These are phyloP conservation scores for Agrotis clavis DNA, from an alignment of 2,888 invertebrate genomes.

Conservation along the genomic window DNA sequence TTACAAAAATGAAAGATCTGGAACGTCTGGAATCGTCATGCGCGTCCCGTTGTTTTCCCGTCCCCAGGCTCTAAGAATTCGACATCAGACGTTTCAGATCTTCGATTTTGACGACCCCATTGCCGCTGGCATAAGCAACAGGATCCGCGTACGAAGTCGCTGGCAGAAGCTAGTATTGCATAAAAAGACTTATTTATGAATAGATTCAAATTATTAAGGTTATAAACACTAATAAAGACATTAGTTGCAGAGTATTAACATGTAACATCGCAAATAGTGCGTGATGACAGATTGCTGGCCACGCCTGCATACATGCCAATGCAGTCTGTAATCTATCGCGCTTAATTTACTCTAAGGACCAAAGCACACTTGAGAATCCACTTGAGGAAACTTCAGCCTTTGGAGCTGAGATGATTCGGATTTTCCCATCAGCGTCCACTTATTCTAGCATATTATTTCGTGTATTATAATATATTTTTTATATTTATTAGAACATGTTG, in stretches of 20 bases:
- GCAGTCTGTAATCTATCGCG: conserved; percentile 38
- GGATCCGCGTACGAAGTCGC: too few relatives aligned
- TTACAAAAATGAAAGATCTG: too few relatives aligned
- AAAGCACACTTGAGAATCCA: conserved; percentile 32
- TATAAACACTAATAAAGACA: conserved; percentile 24
- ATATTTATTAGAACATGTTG: too few relatives aligned
- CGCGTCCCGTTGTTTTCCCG: too few relatives aligned
- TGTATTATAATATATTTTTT: too few relatives aligned
- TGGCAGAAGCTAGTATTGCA: too few relatives aligned
- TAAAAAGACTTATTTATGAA: too few relatives aligned
- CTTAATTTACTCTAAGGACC: conserved; percentile 45
- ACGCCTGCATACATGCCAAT: conserved; percentile 45
- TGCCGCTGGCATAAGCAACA: too few relatives aligned
- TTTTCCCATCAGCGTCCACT: conserved; percentile 3
- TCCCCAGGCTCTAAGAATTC: too few relatives aligned
- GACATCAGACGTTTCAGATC: too few relatives aligned
- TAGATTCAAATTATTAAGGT: background rate
- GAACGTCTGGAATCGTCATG: too few relatives aligned
- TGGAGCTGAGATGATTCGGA: background rate
- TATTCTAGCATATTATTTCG: background rate
- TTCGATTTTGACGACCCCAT: too few relatives aligned
- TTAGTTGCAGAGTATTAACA: conserved; percentile 10
- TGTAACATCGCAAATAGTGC: conserved; percentile 45
- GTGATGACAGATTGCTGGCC: conserved; percentile 48
- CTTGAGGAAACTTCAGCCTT: conserved; percentile 23